Evolutionary conservation across 2,797 vertebrate genomes (phyloP).

Genomic region (Jordanella pulchra): DNA sequence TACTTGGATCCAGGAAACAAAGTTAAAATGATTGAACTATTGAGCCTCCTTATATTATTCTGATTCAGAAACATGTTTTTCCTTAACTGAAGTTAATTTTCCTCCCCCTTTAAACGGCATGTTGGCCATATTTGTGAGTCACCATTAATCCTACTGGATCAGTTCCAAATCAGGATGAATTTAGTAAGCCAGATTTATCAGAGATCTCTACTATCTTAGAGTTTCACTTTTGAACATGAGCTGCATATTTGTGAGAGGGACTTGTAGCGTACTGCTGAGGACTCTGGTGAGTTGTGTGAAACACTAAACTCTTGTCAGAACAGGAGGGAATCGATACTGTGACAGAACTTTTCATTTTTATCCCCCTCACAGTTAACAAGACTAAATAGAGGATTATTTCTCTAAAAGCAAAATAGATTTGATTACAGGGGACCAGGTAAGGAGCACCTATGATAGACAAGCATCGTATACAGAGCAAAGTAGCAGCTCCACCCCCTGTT

Average conservation of each 20-base stretch:
- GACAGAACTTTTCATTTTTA: slow-evolving; percentile 36
- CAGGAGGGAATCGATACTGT: slow-evolving; percentile 16
- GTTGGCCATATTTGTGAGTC: slow-evolving; percentile 53
- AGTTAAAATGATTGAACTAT: background rate
- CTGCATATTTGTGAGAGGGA: slow-evolving; percentile 10
- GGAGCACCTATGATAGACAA: slow-evolving; percentile 69
- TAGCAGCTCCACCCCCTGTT: slow-evolving; percentile 68
- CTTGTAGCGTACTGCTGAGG: slow-evolving; percentile 48
- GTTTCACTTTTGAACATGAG: background rate
- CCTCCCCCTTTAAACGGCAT: background rate
- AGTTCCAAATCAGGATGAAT: background rate
- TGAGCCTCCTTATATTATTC: background rate
- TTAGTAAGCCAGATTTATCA: slow-evolving; percentile 7
- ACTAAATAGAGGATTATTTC: slow-evolving; percentile 48
- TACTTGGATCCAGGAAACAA: background rate
- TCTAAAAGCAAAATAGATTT: slow-evolving; percentile 36
- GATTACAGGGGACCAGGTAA: slow-evolving; percentile 48
- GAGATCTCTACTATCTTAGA: slow-evolving; percentile 1
- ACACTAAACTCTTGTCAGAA: slow-evolving; percentile 57
- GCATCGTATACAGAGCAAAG: slow-evolving; percentile 77
- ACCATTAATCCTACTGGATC: background rate
- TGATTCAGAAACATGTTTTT: background rate
- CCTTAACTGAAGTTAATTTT: background rate
- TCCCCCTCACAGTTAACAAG: slow-evolving; percentile 54
- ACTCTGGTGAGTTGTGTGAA: slow-evolving; percentile 74